Conservation (phyloP, 2,113 vertebrate genomes). For the Brienomyrus longianalis region DNA sequence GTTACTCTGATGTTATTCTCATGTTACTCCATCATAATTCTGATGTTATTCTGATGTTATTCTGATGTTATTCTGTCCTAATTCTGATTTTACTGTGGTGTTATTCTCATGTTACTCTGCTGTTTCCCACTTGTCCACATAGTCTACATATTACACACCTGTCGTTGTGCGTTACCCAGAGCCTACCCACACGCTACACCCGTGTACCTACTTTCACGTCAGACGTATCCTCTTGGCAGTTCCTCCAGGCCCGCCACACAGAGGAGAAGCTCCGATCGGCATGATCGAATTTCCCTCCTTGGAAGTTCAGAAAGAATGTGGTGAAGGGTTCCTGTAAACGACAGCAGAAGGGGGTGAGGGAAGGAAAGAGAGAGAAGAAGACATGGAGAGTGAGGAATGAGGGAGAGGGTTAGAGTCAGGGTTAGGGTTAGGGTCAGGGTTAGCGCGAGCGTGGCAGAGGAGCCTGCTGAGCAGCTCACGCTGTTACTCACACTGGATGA, state of each 20-base stretch:
- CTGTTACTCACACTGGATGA: not conserved
- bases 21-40: not conserved
- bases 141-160: not conserved
- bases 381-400: not conserved
- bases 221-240: constrained; percentile 93
- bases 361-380: not conserved
- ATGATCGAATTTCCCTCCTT: constrained; percentile 98
- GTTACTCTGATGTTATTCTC: not conserved
- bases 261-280: constrained; percentile 95
- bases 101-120: not conserved
- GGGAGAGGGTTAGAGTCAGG: too few relatives aligned
- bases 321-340: constrained; percentile 85
- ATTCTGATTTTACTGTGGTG: not conserved
- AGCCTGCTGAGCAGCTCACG: not conserved
- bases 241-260: constrained; percentile 89
- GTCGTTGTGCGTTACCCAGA: not conserved
- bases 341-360: not conserved
- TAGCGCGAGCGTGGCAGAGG: constrained; percentile 44
- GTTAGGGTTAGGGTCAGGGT: too few relatives aligned
- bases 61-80: not conserved
- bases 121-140: not conserved
- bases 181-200: too few relatives aligned
- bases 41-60: not conserved
- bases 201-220: constrained; percentile 82
- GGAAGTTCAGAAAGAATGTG: constrained; percentile 92